A percentile compares a stretch with the other conserved stretches of the same genome.
These are phyloP conservation scores for Ceratoteleas bidentatus DNA, from an alignment of 1,140 invertebrate genomes.

Conservation along the genomic window DNA sequence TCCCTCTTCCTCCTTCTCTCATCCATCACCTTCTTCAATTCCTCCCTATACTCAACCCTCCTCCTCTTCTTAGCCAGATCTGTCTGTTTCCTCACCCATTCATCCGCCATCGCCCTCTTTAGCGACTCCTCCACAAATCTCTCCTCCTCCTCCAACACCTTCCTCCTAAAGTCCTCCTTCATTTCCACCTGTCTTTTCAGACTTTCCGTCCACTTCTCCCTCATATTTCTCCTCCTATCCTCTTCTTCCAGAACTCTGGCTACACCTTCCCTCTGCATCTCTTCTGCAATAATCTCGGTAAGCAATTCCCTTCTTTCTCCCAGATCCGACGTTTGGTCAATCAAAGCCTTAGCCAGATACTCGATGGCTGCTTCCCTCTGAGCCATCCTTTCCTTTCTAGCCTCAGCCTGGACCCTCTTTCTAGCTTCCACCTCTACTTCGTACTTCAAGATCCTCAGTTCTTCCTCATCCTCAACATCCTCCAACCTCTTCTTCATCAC, in stretches of 20 bases:
- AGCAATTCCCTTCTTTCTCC: slow-evolving; percentile 55
- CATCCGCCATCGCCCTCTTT: slow-evolving; percentile 67
- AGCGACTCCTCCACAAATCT: slow-evolving; percentile 68
- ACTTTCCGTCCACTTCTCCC: slow-evolving; percentile 41
- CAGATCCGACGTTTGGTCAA: slow-evolving; percentile 39
- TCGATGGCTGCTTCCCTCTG: slow-evolving; percentile 50
- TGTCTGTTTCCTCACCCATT: slow-evolving; percentile 63
- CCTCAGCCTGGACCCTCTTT: background rate
- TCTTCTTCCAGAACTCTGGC: slow-evolving; percentile 42
- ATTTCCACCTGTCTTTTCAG: slow-evolving; percentile 69
- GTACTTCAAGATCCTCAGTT: slow-evolving; percentile 39
- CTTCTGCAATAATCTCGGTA: slow-evolving; percentile 68
- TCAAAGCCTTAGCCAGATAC: slow-evolving; percentile 51
- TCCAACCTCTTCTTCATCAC: slow-evolving; percentile 19
- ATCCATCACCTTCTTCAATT: slow-evolving; percentile 68
- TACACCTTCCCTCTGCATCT: slow-evolving; percentile 56
- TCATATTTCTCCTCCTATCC: slow-evolving; percentile 36
- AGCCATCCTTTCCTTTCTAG: slow-evolving; percentile 27
- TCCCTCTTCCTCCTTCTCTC: slow-evolving; percentile 64
- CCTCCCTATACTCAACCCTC: slow-evolving; percentile 62
- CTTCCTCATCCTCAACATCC: slow-evolving; percentile 36
- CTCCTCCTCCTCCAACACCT: slow-evolving; percentile 61
- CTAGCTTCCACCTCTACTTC: slow-evolving; percentile 33
- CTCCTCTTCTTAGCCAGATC: slow-evolving; percentile 63
- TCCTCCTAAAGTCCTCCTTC: slow-evolving; percentile 61